Percentiles rank a stretch among this genome's conserved stretches.
phyloP scores from a whole-genome alignment of 2,888 invertebrate species.

The Ceraclea dissimilis region DNA sequence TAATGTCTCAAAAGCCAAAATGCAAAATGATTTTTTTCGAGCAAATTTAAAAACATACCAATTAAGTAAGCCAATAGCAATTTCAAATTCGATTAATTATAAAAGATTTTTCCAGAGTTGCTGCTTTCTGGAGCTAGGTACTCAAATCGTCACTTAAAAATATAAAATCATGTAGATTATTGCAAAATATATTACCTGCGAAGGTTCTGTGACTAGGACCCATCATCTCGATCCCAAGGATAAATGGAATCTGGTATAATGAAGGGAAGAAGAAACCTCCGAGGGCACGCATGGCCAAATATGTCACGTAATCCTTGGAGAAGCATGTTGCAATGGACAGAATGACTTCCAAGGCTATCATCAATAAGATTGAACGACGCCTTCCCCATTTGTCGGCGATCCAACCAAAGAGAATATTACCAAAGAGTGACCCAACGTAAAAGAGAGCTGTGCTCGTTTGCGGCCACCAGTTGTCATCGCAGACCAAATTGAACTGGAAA shows the following conservation, averaged over 20 bases:
- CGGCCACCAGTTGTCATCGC: conserved; percentile 55
- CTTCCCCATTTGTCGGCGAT: conserved; percentile 62
- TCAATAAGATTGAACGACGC: conserved; percentile 53
- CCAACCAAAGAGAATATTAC: conserved; percentile 59
- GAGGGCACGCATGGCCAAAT: conserved; percentile 50
- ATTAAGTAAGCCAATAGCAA: too few relatives aligned
- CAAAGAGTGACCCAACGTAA: conserved; percentile 61
- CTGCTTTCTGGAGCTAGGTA: too few relatives aligned
- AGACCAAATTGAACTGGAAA: conserved; percentile 54
- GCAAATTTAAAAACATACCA: too few relatives aligned
- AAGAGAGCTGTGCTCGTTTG: conserved; percentile 57
- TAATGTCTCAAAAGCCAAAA: too few relatives aligned
- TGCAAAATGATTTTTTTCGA: too few relatives aligned
- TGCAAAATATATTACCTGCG: conserved; percentile 38
- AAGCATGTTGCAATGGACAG: conserved; percentile 55
- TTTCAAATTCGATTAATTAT: too few relatives aligned
- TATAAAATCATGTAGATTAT: too few relatives aligned
- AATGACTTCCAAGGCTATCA: conserved; percentile 54
- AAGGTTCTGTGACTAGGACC: conserved; percentile 55
- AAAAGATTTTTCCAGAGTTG: too few relatives aligned
- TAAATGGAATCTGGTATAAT: conserved; percentile 59
- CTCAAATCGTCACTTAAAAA: too few relatives aligned
- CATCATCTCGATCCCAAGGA: conserved; percentile 59
- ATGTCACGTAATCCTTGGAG: conserved; percentile 51
- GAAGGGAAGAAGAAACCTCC: conserved; percentile 62